These are phyloP conservation scores for Thelaira solivaga DNA, from an alignment of 2,888 invertebrate genomes.

Conservation along the genomic window DNA sequence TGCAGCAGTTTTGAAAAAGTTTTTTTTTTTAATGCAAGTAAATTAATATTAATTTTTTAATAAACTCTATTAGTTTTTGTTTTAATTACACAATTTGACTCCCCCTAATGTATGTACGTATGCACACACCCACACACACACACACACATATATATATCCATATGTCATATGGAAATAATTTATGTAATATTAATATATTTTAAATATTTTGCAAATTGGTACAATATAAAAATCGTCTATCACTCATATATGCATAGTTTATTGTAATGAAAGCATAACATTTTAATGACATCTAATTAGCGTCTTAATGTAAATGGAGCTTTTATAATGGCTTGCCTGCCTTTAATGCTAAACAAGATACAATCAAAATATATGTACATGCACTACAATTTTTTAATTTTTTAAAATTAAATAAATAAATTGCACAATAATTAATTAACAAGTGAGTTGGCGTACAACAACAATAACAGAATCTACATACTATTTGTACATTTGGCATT, in stretches of 20 bases:
- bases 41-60: no score
- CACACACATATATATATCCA: no score
- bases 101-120: no score
- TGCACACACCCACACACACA: no score
- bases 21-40: no score
- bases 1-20: no score
- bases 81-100: no score
- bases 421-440: conserved; percentile 60
- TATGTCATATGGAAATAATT: neutral
- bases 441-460: conserved; percentile 37
- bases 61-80: no score
- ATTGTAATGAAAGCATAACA: conserved; percentile 52
- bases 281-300: conserved; percentile 62
- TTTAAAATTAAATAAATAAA: conserved; percentile 35
- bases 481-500: conserved; percentile 65
- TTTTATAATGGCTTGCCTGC: neutral
- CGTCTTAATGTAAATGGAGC: conserved; percentile 54
- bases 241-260: conserved; percentile 44
- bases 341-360: neutral
- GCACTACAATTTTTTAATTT: neutral
- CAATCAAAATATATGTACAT: neutral
- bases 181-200: neutral
- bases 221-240: neutral
- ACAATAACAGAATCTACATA: conserved; percentile 24
- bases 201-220: neutral